Evolutionary conservation across 2,797 vertebrate species (phyloP), one percentile per base, ranked within the genome.

Genomic region (Lepilemur septentrionalis): DNA sequence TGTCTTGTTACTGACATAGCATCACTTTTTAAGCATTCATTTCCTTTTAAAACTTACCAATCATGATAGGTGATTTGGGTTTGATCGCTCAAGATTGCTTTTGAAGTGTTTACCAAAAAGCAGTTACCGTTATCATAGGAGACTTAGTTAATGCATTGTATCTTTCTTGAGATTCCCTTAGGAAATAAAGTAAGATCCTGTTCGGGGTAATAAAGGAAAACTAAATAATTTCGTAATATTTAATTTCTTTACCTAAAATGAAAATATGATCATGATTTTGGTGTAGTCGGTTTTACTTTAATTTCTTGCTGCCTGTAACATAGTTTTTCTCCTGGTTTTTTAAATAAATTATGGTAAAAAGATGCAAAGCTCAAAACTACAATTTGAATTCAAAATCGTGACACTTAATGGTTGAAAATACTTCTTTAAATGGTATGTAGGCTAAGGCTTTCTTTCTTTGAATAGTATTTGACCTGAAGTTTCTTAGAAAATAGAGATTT

Each of bases 201-300:
- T 81, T 89, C 22, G 5, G 73, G 76, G 41, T 91, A 91, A 91
- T 97, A 92, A 97, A 89, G 88, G 82, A 91, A 93, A 96, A 96
- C 93, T 81, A 97, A 97, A 88, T 96, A 93, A 96, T 97, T 95
- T 97, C n/a, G 67, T 92, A 95, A 94, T 94, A 94, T 87, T 94
- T 69, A 70, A 88, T 97, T 86, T 88, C 63, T 95, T 96, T 88
- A 76, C 89, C 94, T 91, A 88, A 96, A 94, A 95, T 97, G 87
- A 97, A 96, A 80, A 92, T 87, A 25, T 63, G 75, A 50, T 91
- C 28, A 94, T 23, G 73, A 72, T 93, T 94, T 93, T 97, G 92
- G 38, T 38, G 38, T 90, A 92, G 80, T 81, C 41, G 57, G 50
- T 82, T 87, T 92, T 84, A 82, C 87, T 70, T 95, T 92, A 86